Evolutionary conservation across 2,113 vertebrate genomes (phyloP), one percentile per base, ranked within the genome.

Genomic region (Ploceus nigricollis): DNA sequence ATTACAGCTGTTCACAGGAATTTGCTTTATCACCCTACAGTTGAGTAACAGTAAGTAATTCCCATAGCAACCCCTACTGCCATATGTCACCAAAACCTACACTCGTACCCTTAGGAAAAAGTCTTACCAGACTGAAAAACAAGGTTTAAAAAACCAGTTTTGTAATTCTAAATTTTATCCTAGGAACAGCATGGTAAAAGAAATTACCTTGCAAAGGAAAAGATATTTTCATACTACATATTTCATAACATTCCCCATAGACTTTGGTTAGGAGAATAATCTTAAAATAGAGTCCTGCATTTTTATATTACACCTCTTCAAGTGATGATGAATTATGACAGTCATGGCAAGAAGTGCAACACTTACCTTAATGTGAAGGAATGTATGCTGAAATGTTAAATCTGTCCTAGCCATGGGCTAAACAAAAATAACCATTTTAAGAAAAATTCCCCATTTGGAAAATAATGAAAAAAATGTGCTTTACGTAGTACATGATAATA

Each of bases 11-110:
- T 79, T 96, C 47, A 73, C 44, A 78, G 51, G 28, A 92, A 85
- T 89, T 91, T 94, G 18, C 28, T 97, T 85, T 90, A 94, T 96
- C 68, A 94, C 65, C 64, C 82, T 81, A 73, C 68, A 90, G 68
- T 79, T 96, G 76, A 92, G 42, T 72, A 93, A 93, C 42, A 93
- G 93, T 81, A 68, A 86, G 37, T 54, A 90, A 95, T 94, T 97
- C 94, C 89, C 92, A 81, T 16, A 90, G 84, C 71, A 97, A 90
- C 54, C 66, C 15, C 39, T 85, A 72, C 65, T 95, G 82, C 92
- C 94, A 96, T 94, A 95, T 96, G 94, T 84, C 88, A 89, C 64
- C n/a, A 86, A 89, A 95, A 78, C 47, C 47, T 83, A 90, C 35
- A 90, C 65, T 87, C 0, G 0, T 79, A 91, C 40, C 71, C 92